Evolutionary conservation across 1,140 invertebrate species (phyloP).

Genomic region (Hydropsyche tenuis): DNA sequence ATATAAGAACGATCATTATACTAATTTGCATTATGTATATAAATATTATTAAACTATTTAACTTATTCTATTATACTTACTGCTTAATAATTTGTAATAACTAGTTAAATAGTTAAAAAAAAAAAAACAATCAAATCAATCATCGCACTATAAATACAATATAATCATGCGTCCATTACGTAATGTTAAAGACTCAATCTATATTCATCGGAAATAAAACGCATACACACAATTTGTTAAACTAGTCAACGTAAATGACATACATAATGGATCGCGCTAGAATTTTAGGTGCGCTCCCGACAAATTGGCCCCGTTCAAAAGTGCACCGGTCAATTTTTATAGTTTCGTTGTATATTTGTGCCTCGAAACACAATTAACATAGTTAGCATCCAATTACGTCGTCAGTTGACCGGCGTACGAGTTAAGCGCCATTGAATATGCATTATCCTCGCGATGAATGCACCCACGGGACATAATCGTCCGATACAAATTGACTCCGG

Average conservation of each 20-base stretch:
- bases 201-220: too few species aligned
- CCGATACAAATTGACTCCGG: slow-evolving; percentile 26
- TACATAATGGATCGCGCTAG: background rate
- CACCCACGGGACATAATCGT: slow-evolving; percentile 17
- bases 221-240: too few species aligned
- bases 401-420: slow-evolving; percentile 17
- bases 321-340: background rate
- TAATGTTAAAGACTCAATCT: too few species aligned
- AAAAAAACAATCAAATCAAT: background rate
- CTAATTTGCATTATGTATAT: too few species aligned
- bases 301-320: background rate
- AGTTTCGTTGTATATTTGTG: slow-evolving; percentile 9
- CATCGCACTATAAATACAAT: too few species aligned
- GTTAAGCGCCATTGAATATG: slow-evolving; percentile 18
- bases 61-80: too few species aligned
- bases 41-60: too few species aligned
- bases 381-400: slow-evolving; percentile 28
- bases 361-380: slow-evolving; percentile 24
- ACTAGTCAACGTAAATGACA: too few species aligned
- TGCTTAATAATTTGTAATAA: too few species aligned
- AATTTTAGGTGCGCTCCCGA: background rate
- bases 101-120: background rate
- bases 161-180: too few species aligned
- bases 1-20: too few species aligned
- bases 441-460: slow-evolving; percentile 14